Evolutionary conservation across 2,113 vertebrate genomes (phyloP), one percentile per base, ranked within the genome.

Genomic region (Scophthalmus maximus): DNA sequence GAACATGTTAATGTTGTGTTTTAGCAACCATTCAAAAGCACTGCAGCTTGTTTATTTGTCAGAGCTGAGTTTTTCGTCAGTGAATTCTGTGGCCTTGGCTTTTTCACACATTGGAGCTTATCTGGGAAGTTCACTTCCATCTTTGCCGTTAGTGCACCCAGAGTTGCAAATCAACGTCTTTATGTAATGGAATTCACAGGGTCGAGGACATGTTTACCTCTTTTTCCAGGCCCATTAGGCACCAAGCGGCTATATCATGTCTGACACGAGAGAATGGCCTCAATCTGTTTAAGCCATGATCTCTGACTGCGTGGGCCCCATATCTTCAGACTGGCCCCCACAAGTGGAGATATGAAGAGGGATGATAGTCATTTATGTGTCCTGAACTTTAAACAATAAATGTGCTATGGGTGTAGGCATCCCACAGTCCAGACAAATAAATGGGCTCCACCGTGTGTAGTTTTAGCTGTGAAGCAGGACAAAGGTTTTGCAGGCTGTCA

Each of bases 211-310:
- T 87, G 89, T 92, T 92, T 88, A 88, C 88, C 82, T 90, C 85
- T 89, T 90, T 91, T 91, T 90, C 89, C 88, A 89, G 89, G 76
- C 78, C 87, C 88, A 88, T 92, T 88, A 89, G 86, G 84, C 87
- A 82, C 87, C 59, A 76, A 88, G 89, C 84, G 65, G 63, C 87
- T 91, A 90, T 91, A 90, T 92, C 90, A 91, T 87, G 83, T 85
- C 68, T 88, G 89, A 90, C 89, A 89, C 85, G n/a, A 79, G 78
- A 85, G 88, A 83, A 84, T 73, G 77, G 82, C 82, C 83, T 79
- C 83, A 78, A 76, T 91, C 91, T 92, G 90, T 89, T 92, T 85
- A 91, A 91, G 80, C 83, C 82, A 91, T 91, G 91, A 90, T 87
- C 88, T 80, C 74, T 83, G 81, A 68, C 76, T 85, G 76, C 76